A percentile compares a stretch with the other conserved stretches of the same genome.
Evolutionary conservation across 2,113 vertebrate species (phyloP).

Genomic region (Nanorana parkeri): DNA sequence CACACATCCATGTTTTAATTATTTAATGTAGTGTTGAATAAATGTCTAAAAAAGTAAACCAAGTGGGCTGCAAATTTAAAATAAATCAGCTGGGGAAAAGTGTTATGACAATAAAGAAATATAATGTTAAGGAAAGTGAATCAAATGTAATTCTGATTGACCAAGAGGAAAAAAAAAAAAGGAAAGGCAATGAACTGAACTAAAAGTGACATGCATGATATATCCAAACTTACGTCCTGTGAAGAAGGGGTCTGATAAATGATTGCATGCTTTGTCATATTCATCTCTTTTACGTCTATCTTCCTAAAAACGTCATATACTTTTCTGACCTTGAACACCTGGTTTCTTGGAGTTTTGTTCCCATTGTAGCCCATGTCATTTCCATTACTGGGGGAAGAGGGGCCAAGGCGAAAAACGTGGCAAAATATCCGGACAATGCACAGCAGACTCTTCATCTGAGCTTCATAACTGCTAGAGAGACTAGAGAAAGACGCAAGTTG

Average conservation of each 20-base stretch:
- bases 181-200: slow-evolving; percentile 5
- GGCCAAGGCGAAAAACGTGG: slow-evolving; percentile 93
- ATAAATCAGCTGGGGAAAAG: neutral
- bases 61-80: neutral
- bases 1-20: no score
- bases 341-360: slow-evolving; percentile 96
- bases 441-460: slow-evolving; percentile 97
- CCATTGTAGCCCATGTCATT: slow-evolving; percentile 98
- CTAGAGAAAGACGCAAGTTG: slow-evolving; percentile 68
- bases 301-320: slow-evolving; percentile 78
- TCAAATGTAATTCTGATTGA: slow-evolving; percentile 2
- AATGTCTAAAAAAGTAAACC: neutral
- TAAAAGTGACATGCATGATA: slow-evolving; percentile 53
- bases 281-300: slow-evolving; percentile 77
- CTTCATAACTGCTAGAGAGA: slow-evolving; percentile 96
- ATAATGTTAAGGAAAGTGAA: neutral
- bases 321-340: slow-evolving; percentile 97
- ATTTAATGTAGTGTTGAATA: no score
- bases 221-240: slow-evolving; percentile 75
- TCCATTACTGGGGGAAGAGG: slow-evolving; percentile 92
- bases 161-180: neutral
- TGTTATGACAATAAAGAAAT: neutral
- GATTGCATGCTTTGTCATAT: slow-evolving; percentile 76
- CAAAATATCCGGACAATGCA: slow-evolving; percentile 97
- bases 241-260: slow-evolving; percentile 75